phyloP scores from a whole-genome alignment of 2,888 invertebrate species.

The Synergus gifuensis region DNA sequence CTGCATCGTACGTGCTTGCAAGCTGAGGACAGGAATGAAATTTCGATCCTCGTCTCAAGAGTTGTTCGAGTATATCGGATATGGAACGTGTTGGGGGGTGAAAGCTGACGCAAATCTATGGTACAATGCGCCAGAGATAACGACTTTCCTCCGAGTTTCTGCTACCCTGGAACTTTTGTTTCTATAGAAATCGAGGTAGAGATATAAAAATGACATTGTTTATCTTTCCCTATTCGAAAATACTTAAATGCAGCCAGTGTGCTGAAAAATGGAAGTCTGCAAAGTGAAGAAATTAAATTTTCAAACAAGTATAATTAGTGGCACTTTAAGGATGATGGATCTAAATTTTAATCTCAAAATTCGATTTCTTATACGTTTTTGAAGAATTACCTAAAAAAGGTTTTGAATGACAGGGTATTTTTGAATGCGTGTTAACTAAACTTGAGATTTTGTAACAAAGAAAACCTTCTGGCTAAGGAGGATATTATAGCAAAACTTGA shows the following conservation, averaged over 20 bases:
- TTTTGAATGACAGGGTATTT: slow-evolving; percentile 8
- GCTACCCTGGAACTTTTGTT: neutral
- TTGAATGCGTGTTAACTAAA: slow-evolving; percentile 24
- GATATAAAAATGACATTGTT: neutral
- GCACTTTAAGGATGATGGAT: no score
- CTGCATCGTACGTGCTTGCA: slow-evolving; percentile 10
- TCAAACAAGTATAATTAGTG: neutral
- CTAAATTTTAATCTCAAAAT: no score
- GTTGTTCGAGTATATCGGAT: slow-evolving; percentile 43
- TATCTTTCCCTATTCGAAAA: neutral
- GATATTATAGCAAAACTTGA: slow-evolving; percentile 9
- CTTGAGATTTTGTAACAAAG: slow-evolving; percentile 2
- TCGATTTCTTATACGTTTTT: no score
- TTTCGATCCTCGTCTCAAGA: slow-evolving; percentile 33
- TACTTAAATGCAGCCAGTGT: neutral
- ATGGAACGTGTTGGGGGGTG: slow-evolving; percentile 22
- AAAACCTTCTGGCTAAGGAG: neutral
- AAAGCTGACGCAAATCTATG: slow-evolving; percentile 38
- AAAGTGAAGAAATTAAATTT: neutral
- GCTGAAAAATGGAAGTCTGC: neutral
- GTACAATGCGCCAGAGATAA: slow-evolving; percentile 28
- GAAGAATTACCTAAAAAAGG: neutral
- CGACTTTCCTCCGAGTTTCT: slow-evolving; percentile 26
- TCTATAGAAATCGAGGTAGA: neutral
- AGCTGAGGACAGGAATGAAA: slow-evolving; percentile 2